A percentile compares a stretch with the other conserved stretches of the same genome.
Evolutionary conservation across 2,888 invertebrate species (phyloP).

Genomic region (Sarcophaga variegata): DNA sequence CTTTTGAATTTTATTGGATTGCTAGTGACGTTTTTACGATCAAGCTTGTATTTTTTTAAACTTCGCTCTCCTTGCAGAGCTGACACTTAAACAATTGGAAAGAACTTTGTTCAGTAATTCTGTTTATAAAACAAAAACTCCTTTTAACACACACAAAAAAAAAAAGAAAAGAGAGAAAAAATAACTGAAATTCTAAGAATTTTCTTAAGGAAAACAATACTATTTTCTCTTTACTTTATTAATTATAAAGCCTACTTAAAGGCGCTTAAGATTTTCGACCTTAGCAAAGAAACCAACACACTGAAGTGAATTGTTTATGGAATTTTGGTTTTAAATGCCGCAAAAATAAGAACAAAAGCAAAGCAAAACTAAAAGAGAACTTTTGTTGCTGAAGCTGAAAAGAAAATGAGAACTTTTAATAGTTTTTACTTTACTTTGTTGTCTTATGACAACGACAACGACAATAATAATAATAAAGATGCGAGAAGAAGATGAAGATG

Average conservation of each 20-base stretch:
- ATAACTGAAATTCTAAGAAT: background rate
- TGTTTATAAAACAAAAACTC: no score
- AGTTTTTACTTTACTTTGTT: constrained; percentile 29
- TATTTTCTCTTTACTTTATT: background rate
- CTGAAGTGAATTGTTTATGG: background rate
- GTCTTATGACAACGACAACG: constrained; percentile 8
- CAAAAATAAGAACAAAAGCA: background rate
- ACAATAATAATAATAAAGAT: background rate
- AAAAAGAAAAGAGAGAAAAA: no score
- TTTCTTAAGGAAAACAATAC: background rate
- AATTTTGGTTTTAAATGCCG: constrained; percentile 6
- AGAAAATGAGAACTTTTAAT: constrained; percentile 30
- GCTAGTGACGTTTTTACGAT: no score
- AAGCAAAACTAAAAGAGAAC: background rate
- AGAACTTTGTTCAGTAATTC: no score
- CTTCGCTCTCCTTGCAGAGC: no score
- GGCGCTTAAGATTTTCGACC: constrained; percentile 28
- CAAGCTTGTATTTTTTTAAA: no score
- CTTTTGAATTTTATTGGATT: no score
- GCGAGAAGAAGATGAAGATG: background rate
- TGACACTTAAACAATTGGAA: no score
- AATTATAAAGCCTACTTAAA: constrained; percentile 18
- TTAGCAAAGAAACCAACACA: constrained; percentile 28
- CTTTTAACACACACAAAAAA: no score
- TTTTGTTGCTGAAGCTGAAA: background rate